phyloP scores from a whole-genome alignment of 2,797 vertebrate species.

The Danio kyathit region DNA sequence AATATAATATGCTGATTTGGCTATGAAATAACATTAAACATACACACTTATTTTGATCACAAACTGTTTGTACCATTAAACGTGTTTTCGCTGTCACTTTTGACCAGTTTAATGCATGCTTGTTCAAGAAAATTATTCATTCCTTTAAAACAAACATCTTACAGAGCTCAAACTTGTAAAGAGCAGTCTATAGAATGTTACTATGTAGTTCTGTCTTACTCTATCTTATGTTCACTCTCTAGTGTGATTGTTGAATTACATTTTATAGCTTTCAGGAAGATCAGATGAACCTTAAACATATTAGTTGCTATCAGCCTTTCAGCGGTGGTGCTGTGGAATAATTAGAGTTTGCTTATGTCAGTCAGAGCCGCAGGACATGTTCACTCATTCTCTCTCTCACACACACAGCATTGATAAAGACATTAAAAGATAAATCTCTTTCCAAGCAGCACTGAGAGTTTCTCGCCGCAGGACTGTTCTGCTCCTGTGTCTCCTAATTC shows the following conservation, averaged over 20 bases:
- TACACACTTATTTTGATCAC: too few species aligned
- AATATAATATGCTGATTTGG: too few species aligned
- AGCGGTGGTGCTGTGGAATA: slow-evolving; percentile 24
- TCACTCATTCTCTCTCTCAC: not conserved
- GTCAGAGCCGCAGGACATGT: not conserved
- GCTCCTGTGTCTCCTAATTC: slow-evolving; percentile 39
- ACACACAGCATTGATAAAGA: slow-evolving; percentile 20
- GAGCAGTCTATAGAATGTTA: too few species aligned
- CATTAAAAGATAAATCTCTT: slow-evolving; percentile 28
- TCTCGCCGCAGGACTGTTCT: slow-evolving; percentile 38
- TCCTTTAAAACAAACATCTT: too few species aligned
- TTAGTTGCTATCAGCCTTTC: slow-evolving; percentile 20
- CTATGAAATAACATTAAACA: too few species aligned
- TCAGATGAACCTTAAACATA: slow-evolving; percentile 1
- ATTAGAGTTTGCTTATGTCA: slow-evolving; percentile 43
- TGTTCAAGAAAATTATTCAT: too few species aligned
- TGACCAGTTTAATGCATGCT: too few species aligned
- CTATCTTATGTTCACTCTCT: not conserved
- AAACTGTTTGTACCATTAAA: too few species aligned
- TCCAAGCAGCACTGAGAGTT: slow-evolving; percentile 36
- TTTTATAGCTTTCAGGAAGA: slow-evolving; percentile 1
- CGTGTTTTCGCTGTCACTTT: too few species aligned
- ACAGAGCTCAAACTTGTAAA: too few species aligned
- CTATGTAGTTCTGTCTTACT: too few species aligned
- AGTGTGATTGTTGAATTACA: slow-evolving; percentile 1